Evolutionary conservation across 2,113 vertebrate genomes (phyloP).

Genomic region (Myocastor coypus): DNA sequence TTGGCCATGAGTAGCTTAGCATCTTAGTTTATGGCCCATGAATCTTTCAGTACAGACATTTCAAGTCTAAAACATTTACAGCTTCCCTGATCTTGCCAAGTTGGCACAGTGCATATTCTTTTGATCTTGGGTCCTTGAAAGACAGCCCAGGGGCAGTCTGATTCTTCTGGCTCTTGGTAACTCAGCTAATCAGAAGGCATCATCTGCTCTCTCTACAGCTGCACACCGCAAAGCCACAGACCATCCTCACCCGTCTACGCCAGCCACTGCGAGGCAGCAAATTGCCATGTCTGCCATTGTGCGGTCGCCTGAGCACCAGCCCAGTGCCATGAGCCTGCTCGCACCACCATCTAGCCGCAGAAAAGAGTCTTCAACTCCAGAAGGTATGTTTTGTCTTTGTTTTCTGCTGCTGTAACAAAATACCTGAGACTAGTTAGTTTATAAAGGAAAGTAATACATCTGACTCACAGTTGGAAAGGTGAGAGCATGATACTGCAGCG

Average conservation of each 20-base stretch:
- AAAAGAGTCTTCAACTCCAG: slow-evolving; percentile 95
- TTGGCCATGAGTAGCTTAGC: background rate
- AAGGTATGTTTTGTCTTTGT: slow-evolving; percentile 88
- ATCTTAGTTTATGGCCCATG: background rate
- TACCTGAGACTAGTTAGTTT: background rate
- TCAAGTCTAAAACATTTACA: background rate
- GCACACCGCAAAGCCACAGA: slow-evolving; percentile 96
- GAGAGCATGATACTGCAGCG: background rate
- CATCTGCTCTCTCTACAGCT: slow-evolving; percentile 86
- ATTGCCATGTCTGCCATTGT: slow-evolving; percentile 97
- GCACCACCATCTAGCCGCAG: slow-evolving; percentile 94
- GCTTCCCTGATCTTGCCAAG: background rate
- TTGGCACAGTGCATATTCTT: background rate
- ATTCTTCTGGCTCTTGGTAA: background rate
- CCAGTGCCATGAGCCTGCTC: slow-evolving; percentile 92
- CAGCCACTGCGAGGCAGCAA: slow-evolving; percentile 95
- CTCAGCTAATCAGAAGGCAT: background rate
- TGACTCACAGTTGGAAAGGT: background rate
- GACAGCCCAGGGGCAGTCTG: background rate
- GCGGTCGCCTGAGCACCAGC: slow-evolving; percentile 97
- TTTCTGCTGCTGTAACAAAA: background rate
- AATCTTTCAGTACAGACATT: background rate
- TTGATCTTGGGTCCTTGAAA: background rate
- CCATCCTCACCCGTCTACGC: slow-evolving; percentile 91
- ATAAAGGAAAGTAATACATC: background rate